A percentile compares a stretch with the other conserved stretches of the same genome.
phyloP scores from a whole-genome alignment of 2,113 vertebrate genomes.

The Engraulis encrasicolus region DNA sequence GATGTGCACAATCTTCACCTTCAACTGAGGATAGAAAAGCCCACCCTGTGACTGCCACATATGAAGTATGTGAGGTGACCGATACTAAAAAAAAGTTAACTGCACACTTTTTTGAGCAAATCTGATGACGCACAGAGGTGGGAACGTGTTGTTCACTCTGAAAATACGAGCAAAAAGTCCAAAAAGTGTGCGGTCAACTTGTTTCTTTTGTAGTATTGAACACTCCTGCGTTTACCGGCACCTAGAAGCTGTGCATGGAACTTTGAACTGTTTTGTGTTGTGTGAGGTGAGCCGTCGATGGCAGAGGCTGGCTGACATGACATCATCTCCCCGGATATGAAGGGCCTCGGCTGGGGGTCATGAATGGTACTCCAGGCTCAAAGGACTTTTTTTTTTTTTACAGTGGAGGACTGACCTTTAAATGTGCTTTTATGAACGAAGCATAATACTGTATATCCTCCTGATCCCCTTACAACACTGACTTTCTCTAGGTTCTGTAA shows the following conservation, averaged over 20 bases:
- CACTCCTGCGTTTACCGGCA: too few relatives aligned
- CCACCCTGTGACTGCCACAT: background rate
- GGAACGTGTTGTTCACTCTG: too few relatives aligned
- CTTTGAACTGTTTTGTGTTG: too few relatives aligned
- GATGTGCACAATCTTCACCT: too few relatives aligned
- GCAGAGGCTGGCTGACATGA: background rate
- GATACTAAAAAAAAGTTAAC: too few relatives aligned
- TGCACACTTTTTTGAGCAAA: too few relatives aligned
- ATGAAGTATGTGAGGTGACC: too few relatives aligned
- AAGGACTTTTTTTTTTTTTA: conserved; percentile 19
- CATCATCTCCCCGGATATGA: conserved; percentile 1
- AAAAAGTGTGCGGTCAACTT: too few relatives aligned
- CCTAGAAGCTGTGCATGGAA: too few relatives aligned
- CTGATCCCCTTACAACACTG: background rate
- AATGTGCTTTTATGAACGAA: conserved; percentile 27
- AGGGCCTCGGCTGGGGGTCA: conserved; percentile 27
- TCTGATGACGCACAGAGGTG: too few relatives aligned
- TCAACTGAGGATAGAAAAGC: background rate
- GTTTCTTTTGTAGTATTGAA: too few relatives aligned
- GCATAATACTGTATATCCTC: background rate
- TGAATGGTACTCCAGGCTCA: conserved; percentile 31
- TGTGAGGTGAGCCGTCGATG: background rate
- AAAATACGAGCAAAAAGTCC: too few relatives aligned
- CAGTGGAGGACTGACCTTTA: conserved; percentile 16
- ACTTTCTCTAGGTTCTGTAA: conserved; percentile 9